These are phyloP conservation scores for Ptilorrhoa leucosticta DNA, from an alignment of 2,113 vertebrate genomes.

Conservation along the genomic window DNA sequence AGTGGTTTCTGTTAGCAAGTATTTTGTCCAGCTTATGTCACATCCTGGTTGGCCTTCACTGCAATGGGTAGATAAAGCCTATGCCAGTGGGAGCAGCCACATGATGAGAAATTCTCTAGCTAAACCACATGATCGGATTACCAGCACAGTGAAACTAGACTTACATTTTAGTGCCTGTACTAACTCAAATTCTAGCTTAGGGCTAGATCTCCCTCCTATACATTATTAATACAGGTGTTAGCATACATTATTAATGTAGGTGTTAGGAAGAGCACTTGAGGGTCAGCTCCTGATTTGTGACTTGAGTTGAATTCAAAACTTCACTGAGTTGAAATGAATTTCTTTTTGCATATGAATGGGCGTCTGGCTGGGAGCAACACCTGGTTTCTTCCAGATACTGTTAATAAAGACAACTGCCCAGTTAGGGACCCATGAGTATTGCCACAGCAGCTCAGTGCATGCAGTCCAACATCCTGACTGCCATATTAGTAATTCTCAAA, in stretches of 20 bases:
- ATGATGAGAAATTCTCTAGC: not conserved
- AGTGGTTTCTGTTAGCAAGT: not conserved
- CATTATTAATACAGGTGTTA: not conserved
- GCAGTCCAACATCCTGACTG: not conserved
- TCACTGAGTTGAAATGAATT: not conserved
- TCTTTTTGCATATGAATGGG: not conserved
- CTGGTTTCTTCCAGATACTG: not conserved
- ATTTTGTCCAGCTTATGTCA: not conserved
- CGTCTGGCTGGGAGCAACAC: not conserved
- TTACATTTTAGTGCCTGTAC: not conserved
- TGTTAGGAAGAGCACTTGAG: not conserved
- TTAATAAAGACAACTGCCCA: not conserved
- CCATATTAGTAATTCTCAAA: not conserved
- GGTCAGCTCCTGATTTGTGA: not conserved
- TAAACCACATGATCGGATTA: not conserved
- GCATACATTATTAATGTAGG: not conserved
- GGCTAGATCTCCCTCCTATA: not conserved
- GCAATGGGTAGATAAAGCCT: not conserved
- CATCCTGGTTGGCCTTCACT: not conserved
- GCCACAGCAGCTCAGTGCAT: not conserved
- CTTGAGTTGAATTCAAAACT: constrained; percentile 13
- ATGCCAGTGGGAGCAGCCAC: not conserved
- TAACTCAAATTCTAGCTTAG: not conserved
- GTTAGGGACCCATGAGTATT: not conserved
- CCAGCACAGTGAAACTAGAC: not conserved